Evolutionary conservation across 2,888 invertebrate species (phyloP).

Genomic region (Sphaeridia pumilis): DNA sequence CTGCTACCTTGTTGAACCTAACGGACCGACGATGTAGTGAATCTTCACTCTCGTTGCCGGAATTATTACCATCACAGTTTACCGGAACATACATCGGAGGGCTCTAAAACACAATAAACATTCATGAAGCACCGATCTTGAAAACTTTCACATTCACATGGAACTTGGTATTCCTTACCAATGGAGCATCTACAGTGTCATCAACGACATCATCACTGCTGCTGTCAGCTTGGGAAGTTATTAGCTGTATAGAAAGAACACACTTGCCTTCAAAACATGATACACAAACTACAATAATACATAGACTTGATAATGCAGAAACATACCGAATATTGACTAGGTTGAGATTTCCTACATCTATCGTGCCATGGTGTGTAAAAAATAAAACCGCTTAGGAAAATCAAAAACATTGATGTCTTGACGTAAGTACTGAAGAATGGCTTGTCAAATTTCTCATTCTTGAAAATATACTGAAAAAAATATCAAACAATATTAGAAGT

Average conservation of each 20-base stretch:
- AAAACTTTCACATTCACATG: no score
- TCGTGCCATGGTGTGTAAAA: slow-evolving; percentile 84
- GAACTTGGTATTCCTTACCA: slow-evolving; percentile 21
- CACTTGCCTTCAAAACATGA: no score
- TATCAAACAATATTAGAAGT: neutral
- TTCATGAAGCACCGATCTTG: no score
- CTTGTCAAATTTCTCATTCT: slow-evolving; percentile 72
- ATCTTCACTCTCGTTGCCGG: slow-evolving; percentile 73
- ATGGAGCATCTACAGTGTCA: slow-evolving; percentile 25
- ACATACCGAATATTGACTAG: slow-evolving; percentile 61
- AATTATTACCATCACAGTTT: slow-evolving; percentile 55
- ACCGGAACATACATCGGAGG: slow-evolving; percentile 87
- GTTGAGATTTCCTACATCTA: slow-evolving; percentile 54
- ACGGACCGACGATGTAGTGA: slow-evolving; percentile 69
- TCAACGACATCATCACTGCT: slow-evolving; percentile 23
- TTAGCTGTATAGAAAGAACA: no score
- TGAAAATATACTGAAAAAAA: slow-evolving; percentile 65
- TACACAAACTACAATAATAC: no score
- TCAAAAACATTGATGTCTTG: slow-evolving; percentile 83
- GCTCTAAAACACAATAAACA: slow-evolving; percentile 55
- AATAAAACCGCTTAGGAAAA: slow-evolving; percentile 79
- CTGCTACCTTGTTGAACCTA: slow-evolving; percentile 71
- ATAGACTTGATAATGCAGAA: no score
- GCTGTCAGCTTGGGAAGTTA: slow-evolving; percentile 20
- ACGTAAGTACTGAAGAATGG: slow-evolving; percentile 94